Evolutionary conservation across 2,797 vertebrate genomes (phyloP), one percentile per base, ranked within the genome.

Genomic region (Lutjanus argentimaculatus): DNA sequence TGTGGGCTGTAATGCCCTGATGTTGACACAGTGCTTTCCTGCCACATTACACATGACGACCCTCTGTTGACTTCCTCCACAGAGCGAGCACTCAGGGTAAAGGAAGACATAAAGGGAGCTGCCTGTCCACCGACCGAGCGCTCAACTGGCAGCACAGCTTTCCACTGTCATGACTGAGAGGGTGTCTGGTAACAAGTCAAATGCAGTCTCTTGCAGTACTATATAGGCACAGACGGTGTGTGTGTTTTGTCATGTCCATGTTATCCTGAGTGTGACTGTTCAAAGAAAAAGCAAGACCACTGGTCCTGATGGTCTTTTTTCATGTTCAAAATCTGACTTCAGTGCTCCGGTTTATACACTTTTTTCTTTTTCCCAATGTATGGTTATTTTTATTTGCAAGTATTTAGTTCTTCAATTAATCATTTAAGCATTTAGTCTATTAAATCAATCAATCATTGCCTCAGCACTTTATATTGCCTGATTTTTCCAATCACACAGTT

Each of bases 21-120:
- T 85, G 75, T 85, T 91, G 87, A 89, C 88, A 79, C 57, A 57
- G 49, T 68, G 56, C 82, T 84, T 87, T 79, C 58, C 82, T 84
- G 80, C 72, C 66, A 84, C 85, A 84, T 84, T 79, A 81, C 79
- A 85, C 78, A 72, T 49, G 63, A 83, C 9, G 46, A 85, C 80
- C 82, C 71, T 68, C 40, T 78, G 67, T 61, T 76, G 78, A 85
- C 55, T 82, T 49, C 58, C 48, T 80, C 67, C 57, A 59, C 77
- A 71, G 83, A 90, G 87, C 1, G 6, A 80, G 65, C 51, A 58
- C 64, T 85, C 59, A 6, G 72, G 46, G 30, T 82, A 67, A 80
- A 85, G 30, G 40, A 22, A 57, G 76, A 77, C 81, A 80, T 49
- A 30, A 79, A 81, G 59, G 69, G 67, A 83, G 66, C 83, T 75